Evolutionary conservation across 2,888 invertebrate genomes (phyloP).

Genomic region (Trachelus troglodyta): DNA sequence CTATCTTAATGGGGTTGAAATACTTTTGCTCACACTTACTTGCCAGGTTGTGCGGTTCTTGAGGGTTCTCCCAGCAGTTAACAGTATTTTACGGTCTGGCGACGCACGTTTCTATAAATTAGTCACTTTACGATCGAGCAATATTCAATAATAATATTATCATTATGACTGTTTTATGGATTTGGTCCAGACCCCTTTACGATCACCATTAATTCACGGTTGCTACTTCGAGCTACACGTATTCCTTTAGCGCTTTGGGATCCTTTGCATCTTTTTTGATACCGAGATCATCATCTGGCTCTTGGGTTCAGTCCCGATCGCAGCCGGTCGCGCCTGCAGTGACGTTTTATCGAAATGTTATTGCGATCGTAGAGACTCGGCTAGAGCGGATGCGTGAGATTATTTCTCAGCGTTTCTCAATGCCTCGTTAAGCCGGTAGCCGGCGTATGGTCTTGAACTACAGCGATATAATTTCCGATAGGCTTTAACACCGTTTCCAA

Average conservation of each 20-base stretch:
- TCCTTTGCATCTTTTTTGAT: background rate
- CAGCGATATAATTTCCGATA: background rate
- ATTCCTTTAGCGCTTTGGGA: constrained; percentile 4
- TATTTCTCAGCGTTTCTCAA: background rate
- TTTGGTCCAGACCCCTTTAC: constrained; percentile 37
- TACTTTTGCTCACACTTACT: background rate
- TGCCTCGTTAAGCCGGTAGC: background rate
- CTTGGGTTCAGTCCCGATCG: background rate
- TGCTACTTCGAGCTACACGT: constrained; percentile 22
- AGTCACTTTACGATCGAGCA: constrained; percentile 42
- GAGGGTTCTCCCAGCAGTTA: constrained; percentile 17
- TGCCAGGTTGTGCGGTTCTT: background rate
- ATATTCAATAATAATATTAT: constrained; percentile 50
- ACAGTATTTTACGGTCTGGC: constrained; percentile 34
- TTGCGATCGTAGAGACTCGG: constrained; percentile 7
- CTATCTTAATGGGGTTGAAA: constrained; percentile 31
- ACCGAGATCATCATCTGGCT: background rate
- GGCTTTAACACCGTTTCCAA: background rate
- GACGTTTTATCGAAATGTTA: constrained; percentile 24
- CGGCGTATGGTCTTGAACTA: background rate
- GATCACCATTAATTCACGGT: constrained; percentile 39
- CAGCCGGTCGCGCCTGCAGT: background rate
- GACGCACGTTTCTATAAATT: constrained; percentile 44
- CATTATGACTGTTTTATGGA: constrained; percentile 47
- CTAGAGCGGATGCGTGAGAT: background rate